These are phyloP conservation scores for Druon quercuslanigerum DNA, from an alignment of 1,140 invertebrate genomes.

Conservation along the genomic window DNA sequence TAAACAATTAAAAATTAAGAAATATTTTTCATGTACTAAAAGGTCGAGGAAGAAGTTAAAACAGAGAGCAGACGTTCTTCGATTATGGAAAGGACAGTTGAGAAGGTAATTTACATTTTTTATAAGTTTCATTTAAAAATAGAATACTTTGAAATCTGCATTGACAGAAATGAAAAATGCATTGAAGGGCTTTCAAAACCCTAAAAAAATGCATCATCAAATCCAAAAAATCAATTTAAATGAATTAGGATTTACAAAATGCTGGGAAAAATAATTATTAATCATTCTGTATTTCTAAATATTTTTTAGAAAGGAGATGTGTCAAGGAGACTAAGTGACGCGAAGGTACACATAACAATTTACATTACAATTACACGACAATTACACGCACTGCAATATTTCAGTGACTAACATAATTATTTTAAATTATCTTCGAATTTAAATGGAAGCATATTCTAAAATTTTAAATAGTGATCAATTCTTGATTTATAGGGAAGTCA, in stretches of 20 bases:
- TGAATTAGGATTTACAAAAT: background rate
- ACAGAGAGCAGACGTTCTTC: slow-evolving; percentile 80
- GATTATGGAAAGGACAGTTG: slow-evolving; percentile 75
- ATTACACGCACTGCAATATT: background rate
- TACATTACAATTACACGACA: background rate
- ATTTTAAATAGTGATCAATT: background rate
- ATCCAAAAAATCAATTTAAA: background rate
- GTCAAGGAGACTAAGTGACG: slow-evolving; percentile 14
- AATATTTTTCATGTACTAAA: slow-evolving; percentile 36
- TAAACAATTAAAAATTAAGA: slow-evolving; percentile 9
- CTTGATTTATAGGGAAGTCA: slow-evolving; percentile 8
- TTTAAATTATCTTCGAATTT: background rate
- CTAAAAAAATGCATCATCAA: background rate
- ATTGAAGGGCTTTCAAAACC: background rate
- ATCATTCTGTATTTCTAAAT: slow-evolving; percentile 19
- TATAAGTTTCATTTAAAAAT: slow-evolving; percentile 66
- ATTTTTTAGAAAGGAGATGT: slow-evolving; percentile 19
- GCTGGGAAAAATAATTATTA: slow-evolving; percentile 11
- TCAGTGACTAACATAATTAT: background rate
- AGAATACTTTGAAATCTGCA: background rate
- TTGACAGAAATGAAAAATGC: slow-evolving; percentile 37
- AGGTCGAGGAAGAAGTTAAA: slow-evolving; percentile 77
- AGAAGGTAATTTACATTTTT: slow-evolving; percentile 68
- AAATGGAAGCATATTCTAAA: background rate
- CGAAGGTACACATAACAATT: slow-evolving; percentile 41